Evolutionary conservation across 2,797 vertebrate genomes (phyloP).

Genomic region (Cuculus canorus): DNA sequence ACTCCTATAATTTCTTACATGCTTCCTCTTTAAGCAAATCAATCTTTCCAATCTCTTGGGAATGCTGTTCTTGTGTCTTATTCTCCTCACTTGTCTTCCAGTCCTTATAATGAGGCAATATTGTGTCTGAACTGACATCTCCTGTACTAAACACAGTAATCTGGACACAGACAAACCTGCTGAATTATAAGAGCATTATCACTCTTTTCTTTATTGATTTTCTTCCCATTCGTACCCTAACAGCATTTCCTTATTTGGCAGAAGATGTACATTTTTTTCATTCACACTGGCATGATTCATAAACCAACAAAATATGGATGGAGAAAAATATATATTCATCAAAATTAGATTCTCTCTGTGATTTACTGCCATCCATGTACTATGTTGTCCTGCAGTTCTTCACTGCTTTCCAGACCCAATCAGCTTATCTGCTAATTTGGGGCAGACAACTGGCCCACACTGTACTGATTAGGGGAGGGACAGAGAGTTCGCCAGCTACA

Average conservation of each 20-base stretch:
- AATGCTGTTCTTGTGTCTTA: neutral
- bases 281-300: neutral
- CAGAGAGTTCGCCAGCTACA: neutral
- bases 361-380: neutral
- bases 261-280: neutral
- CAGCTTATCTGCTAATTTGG: constrained; percentile 18
- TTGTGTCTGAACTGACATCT: neutral
- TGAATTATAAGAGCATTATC: neutral
- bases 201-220: neutral
- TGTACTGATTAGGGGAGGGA: neutral
- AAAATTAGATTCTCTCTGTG: neutral
- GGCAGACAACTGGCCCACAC: neutral
- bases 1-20: neutral
- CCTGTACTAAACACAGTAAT: neutral
- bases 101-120: neutral
- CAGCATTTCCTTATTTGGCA: neutral
- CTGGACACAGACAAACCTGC: neutral
- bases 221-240: fast-evolving
- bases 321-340: neutral
- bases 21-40: neutral
- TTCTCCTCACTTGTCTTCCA: neutral
- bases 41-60: neutral
- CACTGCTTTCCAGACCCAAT: neutral
- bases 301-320: neutral
- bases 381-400: neutral